Base-by-base conservation (phyloP, 2,888 invertebrate genomes). In the Heteropelma amictum region DNA sequence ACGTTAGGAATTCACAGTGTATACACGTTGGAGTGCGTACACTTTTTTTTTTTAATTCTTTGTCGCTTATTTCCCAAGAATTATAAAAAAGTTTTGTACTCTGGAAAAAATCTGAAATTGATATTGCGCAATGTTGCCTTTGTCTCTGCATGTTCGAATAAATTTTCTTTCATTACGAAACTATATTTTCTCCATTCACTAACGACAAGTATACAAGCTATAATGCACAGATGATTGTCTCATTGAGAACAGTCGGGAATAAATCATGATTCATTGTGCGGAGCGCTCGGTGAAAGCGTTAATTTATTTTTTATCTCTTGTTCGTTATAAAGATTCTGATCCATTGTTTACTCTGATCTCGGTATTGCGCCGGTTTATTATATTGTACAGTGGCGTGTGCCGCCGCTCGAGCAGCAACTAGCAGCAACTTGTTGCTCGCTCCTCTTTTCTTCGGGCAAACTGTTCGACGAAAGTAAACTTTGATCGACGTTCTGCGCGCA, bases 281-380 rank as follows among this genome's bases (percentile, higher is more conserved):
- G 60, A 17, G 33, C 23, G 42, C 19, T 19, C 17, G 30, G 56
- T 47, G 67, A 63, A 61, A 61, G 67, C 33, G 61, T 72, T 56
- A 40, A 67, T 72, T 61, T 68, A 54, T 61, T 61, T 68, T 61
- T 56, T 54, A 67, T 72, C 53, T 47, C 67, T 53, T 54, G 33
- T 47, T 61, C 45, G 47, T 3, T 28, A 21, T n/a, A 17, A 8
- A 38, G 14, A 10, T 4, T 17, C 10, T 14, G 56, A 28, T 35
- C 38, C 54, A 71, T 71, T 71, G 70, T 71, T 71, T 71, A 64
- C 56, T 14, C 42, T 33, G 8, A 12, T 12, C 40, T 23, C n/a
- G 30, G 14, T 54, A 26, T 58, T n/a, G 1, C 45, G 5, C 30
- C n/a, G n/a, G n/a, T n/a, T n/a, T n/a, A n/a, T n/a, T n/a, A n/a